Conservation (phyloP, 2,797 vertebrate species). For the Ara ararauna region DNA sequence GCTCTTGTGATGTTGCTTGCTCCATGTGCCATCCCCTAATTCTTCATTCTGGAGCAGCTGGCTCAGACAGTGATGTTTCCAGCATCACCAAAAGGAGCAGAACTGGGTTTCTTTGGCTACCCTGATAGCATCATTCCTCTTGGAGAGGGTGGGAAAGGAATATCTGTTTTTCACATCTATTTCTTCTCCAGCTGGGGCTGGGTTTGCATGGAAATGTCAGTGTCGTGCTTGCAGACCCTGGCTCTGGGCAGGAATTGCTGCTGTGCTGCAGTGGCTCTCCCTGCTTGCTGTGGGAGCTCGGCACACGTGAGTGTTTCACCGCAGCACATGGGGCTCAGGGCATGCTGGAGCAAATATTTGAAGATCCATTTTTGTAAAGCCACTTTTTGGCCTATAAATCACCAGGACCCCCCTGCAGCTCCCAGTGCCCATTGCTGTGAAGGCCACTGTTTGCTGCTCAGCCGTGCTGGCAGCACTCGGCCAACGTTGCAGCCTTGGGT, state of each 20-base stretch:
- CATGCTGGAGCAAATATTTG: constrained; percentile 63
- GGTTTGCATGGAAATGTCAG: background rate
- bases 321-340: constrained; percentile 10
- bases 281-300: background rate
- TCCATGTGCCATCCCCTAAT: rapidly evolving
- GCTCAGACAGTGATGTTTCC: background rate
- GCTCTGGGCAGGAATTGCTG: background rate
- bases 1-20: background rate
- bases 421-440: background rate
- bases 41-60: background rate
- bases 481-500: background rate
- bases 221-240: rapidly evolving
- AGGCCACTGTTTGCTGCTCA: background rate
- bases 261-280: rapidly evolving
- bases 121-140: background rate
- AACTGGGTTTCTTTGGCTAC: background rate
- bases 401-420: background rate
- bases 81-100: background rate
- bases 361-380: constrained; percentile 54
- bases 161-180: background rate
- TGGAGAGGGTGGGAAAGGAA: background rate
- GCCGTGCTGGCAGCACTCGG: background rate
- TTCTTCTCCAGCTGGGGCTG: background rate
- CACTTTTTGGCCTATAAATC: constrained; percentile 30
- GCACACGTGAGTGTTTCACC: background rate